phyloP scores from a whole-genome alignment of 2,797 vertebrate species.

The Sebastes matsubarae region DNA sequence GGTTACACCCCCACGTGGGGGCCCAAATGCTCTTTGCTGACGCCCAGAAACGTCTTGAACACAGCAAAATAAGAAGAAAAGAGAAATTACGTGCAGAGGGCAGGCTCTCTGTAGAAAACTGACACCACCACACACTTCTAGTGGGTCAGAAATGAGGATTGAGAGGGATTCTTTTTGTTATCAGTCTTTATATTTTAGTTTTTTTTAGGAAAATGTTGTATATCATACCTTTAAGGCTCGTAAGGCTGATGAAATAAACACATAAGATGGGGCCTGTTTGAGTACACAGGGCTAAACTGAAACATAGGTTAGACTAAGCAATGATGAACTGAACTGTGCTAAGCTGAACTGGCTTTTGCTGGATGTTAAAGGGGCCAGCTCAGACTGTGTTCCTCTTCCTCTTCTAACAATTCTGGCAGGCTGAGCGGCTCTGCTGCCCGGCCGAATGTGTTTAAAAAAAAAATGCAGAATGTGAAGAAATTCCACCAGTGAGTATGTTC shows the following conservation, averaged over 20 bases:
- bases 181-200: no score
- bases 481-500: constrained; percentile 58
- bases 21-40: background rate
- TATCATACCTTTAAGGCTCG: no score
- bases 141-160: background rate
- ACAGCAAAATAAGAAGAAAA: background rate
- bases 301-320: background rate
- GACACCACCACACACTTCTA: background rate
- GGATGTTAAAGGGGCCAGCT: constrained; percentile 4
- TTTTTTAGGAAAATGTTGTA: no score
- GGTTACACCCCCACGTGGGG: background rate
- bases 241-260: no score
- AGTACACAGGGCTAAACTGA: background rate
- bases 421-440: background rate
- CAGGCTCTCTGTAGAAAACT: no score
- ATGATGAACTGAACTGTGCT: background rate
- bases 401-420: constrained; percentile 19
- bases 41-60: background rate
- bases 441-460: constrained; percentile 27
- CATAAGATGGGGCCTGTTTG: background rate
- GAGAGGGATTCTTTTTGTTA: background rate
- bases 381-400: background rate
- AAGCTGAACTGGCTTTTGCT: background rate
- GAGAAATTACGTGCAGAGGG: no score
- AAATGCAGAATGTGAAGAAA: constrained; percentile 64